Conservation (phyloP, 92 coral and sea anemone genomes). For the Siderastrea siderea region DNA sequence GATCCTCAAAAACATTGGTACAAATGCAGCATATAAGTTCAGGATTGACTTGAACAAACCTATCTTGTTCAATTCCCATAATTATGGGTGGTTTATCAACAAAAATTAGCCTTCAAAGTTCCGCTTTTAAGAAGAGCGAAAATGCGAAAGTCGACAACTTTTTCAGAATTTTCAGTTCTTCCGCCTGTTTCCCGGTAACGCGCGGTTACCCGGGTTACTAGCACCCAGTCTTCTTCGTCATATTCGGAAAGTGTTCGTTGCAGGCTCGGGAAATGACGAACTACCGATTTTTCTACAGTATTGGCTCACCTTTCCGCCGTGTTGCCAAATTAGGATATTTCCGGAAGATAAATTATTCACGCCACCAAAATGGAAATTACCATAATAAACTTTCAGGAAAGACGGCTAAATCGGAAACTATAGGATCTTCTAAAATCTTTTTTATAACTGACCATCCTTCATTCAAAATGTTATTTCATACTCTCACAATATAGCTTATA, state of each 20-base stretch:
- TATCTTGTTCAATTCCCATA: slow-evolving; percentile 75
- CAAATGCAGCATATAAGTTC: slow-evolving; percentile 79
- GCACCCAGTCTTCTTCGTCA: slow-evolving; percentile 15
- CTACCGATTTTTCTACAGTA: not conserved
- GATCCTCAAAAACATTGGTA: slow-evolving; percentile 70
- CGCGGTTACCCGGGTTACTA: slow-evolving; percentile 5
- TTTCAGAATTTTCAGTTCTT: slow-evolving; percentile 6
- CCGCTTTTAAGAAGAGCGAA: not conserved
- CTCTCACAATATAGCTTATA: not conserved
- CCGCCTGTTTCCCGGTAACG: slow-evolving; percentile 33
- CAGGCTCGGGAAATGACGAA: slow-evolving; percentile 28
- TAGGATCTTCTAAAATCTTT: not conserved
- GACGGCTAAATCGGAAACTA: not conserved
- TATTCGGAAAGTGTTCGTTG: not conserved
- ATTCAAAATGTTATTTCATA: slow-evolving; percentile 11
- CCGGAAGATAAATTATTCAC: slow-evolving; percentile 40
- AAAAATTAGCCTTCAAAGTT: not conserved
- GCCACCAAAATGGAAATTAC: not conserved
- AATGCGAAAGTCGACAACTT: not conserved
- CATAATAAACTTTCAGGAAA: not conserved
- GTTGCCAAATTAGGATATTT: slow-evolving; percentile 31
- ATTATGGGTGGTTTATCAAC: not conserved
- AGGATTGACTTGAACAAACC: slow-evolving; percentile 59
- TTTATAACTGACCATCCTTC: slow-evolving; percentile 1
- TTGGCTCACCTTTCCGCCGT: not conserved